Evolutionary conservation across 2,797 vertebrate species (phyloP).

Genomic region (Miichthys miiuy): DNA sequence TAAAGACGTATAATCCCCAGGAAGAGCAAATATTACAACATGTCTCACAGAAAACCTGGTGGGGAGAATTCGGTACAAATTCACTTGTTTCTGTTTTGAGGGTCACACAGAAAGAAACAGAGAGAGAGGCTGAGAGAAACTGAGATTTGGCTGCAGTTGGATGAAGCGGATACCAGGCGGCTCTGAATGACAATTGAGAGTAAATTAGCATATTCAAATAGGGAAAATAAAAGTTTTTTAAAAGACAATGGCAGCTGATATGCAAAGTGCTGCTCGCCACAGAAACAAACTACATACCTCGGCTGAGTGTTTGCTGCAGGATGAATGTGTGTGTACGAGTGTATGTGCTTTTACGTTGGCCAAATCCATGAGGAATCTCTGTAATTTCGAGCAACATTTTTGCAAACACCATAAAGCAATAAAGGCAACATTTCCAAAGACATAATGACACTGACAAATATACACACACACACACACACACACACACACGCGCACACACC

Average conservation of each 20-base stretch:
- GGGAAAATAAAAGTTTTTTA: conserved; percentile 79
- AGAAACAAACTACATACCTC: conserved; percentile 69
- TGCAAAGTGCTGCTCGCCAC: conserved; percentile 70
- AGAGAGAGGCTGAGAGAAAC: conserved; percentile 23
- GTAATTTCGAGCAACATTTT: conserved; percentile 69
- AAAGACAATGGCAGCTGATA: conserved; percentile 81
- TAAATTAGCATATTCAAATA: conserved; percentile 84
- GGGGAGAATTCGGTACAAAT: conserved; percentile 46
- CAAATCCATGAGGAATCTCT: conserved; percentile 71
- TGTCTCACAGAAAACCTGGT: conserved; percentile 60
- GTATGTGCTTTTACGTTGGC: conserved; percentile 21
- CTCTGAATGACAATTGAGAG: conserved; percentile 83
- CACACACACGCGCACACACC: background rate
- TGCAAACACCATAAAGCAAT: conserved; percentile 84
- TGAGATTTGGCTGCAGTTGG: conserved; percentile 50
- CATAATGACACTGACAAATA: conserved; percentile 1
- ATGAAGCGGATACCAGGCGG: conserved; percentile 77
- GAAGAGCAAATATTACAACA: conserved; percentile 84
- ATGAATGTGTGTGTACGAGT: conserved; percentile 28
- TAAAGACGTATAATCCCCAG: conserved; percentile 84
- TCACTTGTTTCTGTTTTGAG: conserved; percentile 39
- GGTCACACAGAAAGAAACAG: conserved; percentile 18
- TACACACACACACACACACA: conserved; percentile 13
- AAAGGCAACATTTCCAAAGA: conserved; percentile 70
- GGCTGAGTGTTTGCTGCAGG: conserved; percentile 51